Evolutionary conservation across 2,888 invertebrate genomes (phyloP), one percentile per base, ranked within the genome.

Genomic region (Caenorhabditis parvicauda): DNA sequence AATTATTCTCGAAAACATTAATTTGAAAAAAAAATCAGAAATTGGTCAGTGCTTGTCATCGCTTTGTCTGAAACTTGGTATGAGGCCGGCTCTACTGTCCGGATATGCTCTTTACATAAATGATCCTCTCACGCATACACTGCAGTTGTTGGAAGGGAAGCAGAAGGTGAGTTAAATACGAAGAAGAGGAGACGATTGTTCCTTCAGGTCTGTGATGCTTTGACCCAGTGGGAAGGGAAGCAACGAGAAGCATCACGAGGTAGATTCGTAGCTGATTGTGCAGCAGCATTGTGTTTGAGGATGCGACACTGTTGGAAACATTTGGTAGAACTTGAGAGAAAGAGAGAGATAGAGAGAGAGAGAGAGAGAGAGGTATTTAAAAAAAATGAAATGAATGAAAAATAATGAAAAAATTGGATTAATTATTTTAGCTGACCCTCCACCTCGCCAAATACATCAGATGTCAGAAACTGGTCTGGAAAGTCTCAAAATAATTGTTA

Each of bases 91-190:
- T 0, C 84, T 86, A 12, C 86, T 88, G 3, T 93, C 93, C 27
- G 96, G 95, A 0, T 95, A 95, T 81, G 91, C 92, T 0, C 85
- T 96, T 2, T 95, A 92, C 83, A 92, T 93, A 78, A 94, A 95
- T 80, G 93, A 95, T 83, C 95, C 95, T 6, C 41, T 49, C 6
- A 64, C 65, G 3, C 61, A 67, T 24, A 57, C 62, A 28, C 46
- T 65, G 3, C 58, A 67, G n/a, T 47, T 76, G 9, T 55, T 77
- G 29, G 74, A 75, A 59, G 74, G 74, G 47, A 76, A 74, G 46
- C 74, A 74, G 41, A 77, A 76, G 58, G 58, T 74, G 7, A n/a
- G n/a, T n/a, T n/a, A n/a, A n/a, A n/a, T n/a, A n/a, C n/a, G n/a
- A n/a, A n/a, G n/a, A n/a, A n/a, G n/a, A n/a, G n/a, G n/a, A n/a